Base-by-base conservation (phyloP, 1,140 invertebrate genomes). In the Cherax destructor region DNA sequence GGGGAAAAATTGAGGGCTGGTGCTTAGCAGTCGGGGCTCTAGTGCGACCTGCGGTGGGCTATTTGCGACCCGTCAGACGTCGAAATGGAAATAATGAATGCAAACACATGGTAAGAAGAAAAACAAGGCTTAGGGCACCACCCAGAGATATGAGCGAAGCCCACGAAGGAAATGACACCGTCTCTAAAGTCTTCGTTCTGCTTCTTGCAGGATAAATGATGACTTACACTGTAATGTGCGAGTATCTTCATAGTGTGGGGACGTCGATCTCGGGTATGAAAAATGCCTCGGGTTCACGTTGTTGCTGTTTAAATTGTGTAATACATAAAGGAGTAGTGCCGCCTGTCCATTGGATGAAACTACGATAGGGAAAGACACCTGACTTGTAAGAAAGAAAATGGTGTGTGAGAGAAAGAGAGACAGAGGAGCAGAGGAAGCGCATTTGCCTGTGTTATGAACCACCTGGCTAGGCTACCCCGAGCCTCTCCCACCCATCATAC, bases 51-150 rank as follows among this genome's bases (percentile, higher is more conserved):
- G 24, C 24, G 61, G 69, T 21, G 65, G 69, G 69, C 69, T 74
- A 74, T 50, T 86, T 86, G 41, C 41, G 24, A 52, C 21, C 18
- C 65, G 84, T 86, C 84, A 76, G 41, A 49, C 52, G 84, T 86
- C 84, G 72, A 77, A 86, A 86, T 86, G 84, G 84, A 77, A 86
- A 86, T 86, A 69, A 86, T 77, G 84, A 86, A 77, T 86, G 72
- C 84, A 86, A 86, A 86, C 84, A 86, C 69, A 24, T 50, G 72
- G 30, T 49, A 86, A 77, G 84, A 86, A 77, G 84, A 86, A 86
- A 77, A 86, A 86, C 84, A 86, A n/a, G 47, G 21, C 83, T 56
- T 30, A 21, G 30, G 56, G 65, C 72, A 77, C 84, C 84, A 77
- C 84, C 84, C 84, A 86, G 41, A 24, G 72, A 24, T n/a, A 24